phyloP scores from a whole-genome alignment of 2,113 vertebrate genomes.

The Corydoras maculifer region DNA sequence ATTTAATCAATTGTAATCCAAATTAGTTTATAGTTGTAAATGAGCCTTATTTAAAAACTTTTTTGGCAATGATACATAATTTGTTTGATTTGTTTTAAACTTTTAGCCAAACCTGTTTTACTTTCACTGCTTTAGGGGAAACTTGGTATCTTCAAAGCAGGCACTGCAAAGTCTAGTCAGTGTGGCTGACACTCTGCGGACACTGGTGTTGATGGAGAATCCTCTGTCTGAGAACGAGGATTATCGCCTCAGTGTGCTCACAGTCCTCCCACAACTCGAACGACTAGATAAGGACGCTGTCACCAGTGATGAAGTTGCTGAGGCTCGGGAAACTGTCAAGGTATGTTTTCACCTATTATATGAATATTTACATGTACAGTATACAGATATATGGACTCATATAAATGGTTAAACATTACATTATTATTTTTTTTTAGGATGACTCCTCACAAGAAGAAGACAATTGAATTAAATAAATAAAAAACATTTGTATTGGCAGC shows the following conservation, averaged over 20 bases:
- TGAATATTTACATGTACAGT: neutral
- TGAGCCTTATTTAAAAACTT: neutral
- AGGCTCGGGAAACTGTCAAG: slow-evolving; percentile 56
- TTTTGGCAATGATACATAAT: neutral
- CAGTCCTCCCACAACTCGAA: slow-evolving; percentile 65
- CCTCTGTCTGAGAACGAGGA: slow-evolving; percentile 61
- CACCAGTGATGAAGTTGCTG: slow-evolving; percentile 68
- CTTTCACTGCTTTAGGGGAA: slow-evolving; percentile 51
- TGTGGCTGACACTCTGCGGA: slow-evolving; percentile 61
- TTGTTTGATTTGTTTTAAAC: neutral
- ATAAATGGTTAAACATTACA: too few relatives aligned
- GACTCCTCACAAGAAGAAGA: too few relatives aligned
- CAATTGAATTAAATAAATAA: too few relatives aligned
- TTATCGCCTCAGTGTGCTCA: slow-evolving; percentile 69
- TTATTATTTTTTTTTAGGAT: too few relatives aligned
- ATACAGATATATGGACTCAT: neutral
- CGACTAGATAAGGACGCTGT: slow-evolving; percentile 77
- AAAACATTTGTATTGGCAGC: too few relatives aligned
- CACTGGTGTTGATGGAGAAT: slow-evolving; percentile 77
- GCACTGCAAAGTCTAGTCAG: slow-evolving; percentile 42
- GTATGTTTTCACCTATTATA: slow-evolving; percentile 38
- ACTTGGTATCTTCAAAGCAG: slow-evolving; percentile 48
- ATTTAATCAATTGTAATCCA: slow-evolving; percentile 30
- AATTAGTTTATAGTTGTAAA: neutral
- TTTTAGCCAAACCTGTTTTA: neutral